Base-by-base conservation (phyloP, 2,797 vertebrate species). In the Carcharodon carcharias region DNA sequence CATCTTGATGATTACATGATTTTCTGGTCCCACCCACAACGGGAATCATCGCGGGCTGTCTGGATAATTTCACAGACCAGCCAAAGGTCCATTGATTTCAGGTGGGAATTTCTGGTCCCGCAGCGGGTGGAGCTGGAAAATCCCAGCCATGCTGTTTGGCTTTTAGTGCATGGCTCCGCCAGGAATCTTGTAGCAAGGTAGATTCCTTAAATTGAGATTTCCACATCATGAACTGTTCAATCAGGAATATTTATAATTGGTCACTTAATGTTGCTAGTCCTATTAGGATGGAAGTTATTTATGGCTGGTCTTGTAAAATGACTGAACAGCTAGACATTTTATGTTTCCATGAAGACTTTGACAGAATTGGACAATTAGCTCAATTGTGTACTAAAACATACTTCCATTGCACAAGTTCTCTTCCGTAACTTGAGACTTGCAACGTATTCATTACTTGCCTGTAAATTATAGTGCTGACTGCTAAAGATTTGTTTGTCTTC, bases 161-260 rank as follows among this genome's bases (percentile, higher is more conserved):
- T 85, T 85, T 73, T 95, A 95, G 93, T 95, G 94, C 69, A 71
- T 95, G 65, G 54, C 61, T 92, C 35, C 58, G n/a, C 14, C 35
- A 11, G 58, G n/a, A 63, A 92, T 63, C 6, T 54, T 31, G n/a
- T 95, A 54, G 67, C 45, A 56, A 73, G 26, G 8, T 77, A 1
- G 11, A 77, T 77, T 77, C 31, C 71, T 54, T 26, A 95, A 54
- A 71, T 26, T n/a, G 28, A 95, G 94, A 95, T 40, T 69, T 95
- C 26, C 94, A 73, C 67, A 7, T 95, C 45, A 35, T 95, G 94
- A 95, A 71, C 94, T 95, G 45, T 56, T 95, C 45, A 31, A 54
- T 26, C 14, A 45, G 65, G 23, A 94, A 11, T 94, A 26, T 35
- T 28, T 73, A 69, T 71, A 95, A 50, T 91, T n/a, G 89, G 58